Evolutionary conservation across 2,113 vertebrate species (phyloP).

Genomic region (Coturnix japonica): DNA sequence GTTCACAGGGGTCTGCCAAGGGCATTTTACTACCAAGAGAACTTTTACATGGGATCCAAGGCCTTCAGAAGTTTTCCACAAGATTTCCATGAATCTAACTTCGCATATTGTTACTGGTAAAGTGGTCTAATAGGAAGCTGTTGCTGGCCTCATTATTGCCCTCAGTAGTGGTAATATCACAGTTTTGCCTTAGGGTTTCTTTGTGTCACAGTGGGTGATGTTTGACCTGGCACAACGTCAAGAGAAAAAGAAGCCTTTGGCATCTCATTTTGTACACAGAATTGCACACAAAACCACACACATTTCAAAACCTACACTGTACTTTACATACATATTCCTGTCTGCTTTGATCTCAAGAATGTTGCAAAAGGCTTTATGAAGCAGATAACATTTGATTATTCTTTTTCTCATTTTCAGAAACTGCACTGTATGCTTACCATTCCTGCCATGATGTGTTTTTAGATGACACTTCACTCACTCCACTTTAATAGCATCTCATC

Average conservation of each 20-base stretch:
- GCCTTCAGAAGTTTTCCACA: not conserved
- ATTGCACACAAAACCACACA: not conserved
- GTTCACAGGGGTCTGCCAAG: not conserved
- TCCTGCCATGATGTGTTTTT: conserved; percentile 1
- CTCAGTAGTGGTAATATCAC: not conserved
- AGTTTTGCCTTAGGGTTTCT: not conserved
- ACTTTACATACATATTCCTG: not conserved
- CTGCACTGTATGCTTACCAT: not conserved
- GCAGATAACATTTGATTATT: not conserved
- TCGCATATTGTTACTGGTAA: not conserved
- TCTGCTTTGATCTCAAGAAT: not conserved
- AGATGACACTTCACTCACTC: not conserved
- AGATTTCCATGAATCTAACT: not conserved
- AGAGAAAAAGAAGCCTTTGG: not conserved
- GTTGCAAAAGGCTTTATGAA: not conserved
- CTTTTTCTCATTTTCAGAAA: not conserved
- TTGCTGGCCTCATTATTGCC: not conserved
- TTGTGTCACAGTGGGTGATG: not conserved
- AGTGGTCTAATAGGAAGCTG: not conserved
- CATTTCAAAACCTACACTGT: not conserved
- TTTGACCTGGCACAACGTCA: not conserved
- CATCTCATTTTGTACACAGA: not conserved
- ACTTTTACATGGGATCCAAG: not conserved
- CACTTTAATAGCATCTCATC: not conserved
- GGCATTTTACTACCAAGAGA: not conserved